Evolutionary conservation across 2,113 vertebrate species (phyloP).

Genomic region (Oenanthe oenanthe): DNA sequence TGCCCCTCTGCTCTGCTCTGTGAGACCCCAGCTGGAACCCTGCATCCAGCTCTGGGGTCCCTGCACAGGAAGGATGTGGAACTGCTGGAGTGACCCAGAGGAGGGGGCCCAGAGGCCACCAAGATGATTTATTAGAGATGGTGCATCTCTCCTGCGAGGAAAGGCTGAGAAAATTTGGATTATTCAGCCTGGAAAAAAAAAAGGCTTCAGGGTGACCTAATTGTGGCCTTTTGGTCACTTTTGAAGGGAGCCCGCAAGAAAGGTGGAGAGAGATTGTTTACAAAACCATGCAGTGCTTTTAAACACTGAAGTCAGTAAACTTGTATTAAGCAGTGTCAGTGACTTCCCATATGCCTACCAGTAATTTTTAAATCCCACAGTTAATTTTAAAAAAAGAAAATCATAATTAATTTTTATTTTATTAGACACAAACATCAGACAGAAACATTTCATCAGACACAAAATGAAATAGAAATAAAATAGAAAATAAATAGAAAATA

Average conservation of each 20-base stretch:
- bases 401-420: not conserved
- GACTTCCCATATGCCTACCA: not conserved
- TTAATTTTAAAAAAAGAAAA: not conserved
- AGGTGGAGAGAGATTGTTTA: not conserved
- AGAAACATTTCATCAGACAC: not conserved
- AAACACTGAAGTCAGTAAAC: not conserved
- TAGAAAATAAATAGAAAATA: not conserved
- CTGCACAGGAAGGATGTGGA: not conserved
- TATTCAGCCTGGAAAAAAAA: not conserved
- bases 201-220: not conserved
- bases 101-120: not conserved
- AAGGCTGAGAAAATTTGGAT: not conserved
- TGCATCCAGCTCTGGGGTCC: not conserved
- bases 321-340: not conserved
- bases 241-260: not conserved
- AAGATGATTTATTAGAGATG: too few relatives aligned
- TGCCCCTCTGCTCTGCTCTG: not conserved
- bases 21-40: not conserved
- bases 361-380: not conserved
- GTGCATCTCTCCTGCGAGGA: not conserved
- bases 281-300: not conserved
- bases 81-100: rapidly evolving
- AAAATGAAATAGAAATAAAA: not conserved
- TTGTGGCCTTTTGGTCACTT: not conserved
- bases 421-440: not conserved